Percentiles rank a stretch among this genome's conserved stretches.
These are phyloP conservation scores for Mystacornis crossleyi DNA, from an alignment of 2,113 vertebrate species.

Conservation along the genomic window DNA sequence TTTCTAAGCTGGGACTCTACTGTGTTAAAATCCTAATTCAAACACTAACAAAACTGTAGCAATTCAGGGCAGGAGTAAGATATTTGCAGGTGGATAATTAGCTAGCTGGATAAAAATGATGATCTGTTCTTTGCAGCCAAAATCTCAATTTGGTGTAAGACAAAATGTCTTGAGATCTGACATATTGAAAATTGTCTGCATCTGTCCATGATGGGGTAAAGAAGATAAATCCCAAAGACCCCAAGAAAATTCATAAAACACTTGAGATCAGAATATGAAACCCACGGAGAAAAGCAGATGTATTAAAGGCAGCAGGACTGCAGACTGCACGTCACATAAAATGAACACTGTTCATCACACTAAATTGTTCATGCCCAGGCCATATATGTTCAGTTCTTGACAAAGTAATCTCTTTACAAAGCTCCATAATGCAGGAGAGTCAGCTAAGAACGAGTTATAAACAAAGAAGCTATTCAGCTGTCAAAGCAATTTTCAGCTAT, in stretches of 20 bases:
- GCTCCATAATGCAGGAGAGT: conserved; percentile 41
- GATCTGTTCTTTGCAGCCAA: neutral
- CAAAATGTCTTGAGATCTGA: neutral
- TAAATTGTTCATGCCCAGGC: conserved; percentile 19
- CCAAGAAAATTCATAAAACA: neutral
- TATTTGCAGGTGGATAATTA: neutral
- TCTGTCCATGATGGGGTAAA: neutral
- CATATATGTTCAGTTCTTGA: conserved; percentile 41
- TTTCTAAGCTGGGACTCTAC: neutral
- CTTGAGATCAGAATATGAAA: neutral
- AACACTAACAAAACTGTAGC: neutral
- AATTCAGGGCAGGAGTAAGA: neutral
- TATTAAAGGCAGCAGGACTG: neutral
- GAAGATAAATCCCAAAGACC: neutral
- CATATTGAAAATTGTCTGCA: neutral
- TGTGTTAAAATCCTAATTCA: neutral
- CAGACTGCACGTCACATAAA: neutral
- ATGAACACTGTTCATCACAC: neutral
- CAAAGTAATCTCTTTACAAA: conserved; percentile 57
- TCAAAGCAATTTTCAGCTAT: conserved; percentile 61
- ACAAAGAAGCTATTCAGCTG: conserved; percentile 66
- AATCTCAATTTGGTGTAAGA: neutral
- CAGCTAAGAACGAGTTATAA: conserved; percentile 38
- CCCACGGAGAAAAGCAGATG: neutral
- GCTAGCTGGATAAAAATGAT: neutral